These are phyloP conservation scores for Sus scrofa DNA, from an alignment of 2,113 vertebrate species.

Conservation along the genomic window T2T-Sscrofa CM000816.6:19915001-19915500, in stretches of 20 bases:
- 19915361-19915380: background rate
- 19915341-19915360: background rate
- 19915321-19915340: background rate
- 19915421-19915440: background rate
- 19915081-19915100: background rate
- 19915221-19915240: background rate
- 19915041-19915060: background rate
- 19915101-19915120: background rate
- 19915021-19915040: background rate
- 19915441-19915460: background rate
- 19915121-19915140: background rate
- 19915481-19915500: background rate
- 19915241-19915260: background rate
- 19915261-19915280: background rate
- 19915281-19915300: background rate
- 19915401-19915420: slow-evolving; percentile 17
- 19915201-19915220: background rate
- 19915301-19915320: background rate
- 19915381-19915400: background rate
- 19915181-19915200: background rate
- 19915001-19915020: background rate
- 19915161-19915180: background rate
- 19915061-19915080: background rate
- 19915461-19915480: background rate
- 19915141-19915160: background rate